Conservation (phyloP, 2,797 vertebrate species). For the Microchirus variegatus region DNA sequence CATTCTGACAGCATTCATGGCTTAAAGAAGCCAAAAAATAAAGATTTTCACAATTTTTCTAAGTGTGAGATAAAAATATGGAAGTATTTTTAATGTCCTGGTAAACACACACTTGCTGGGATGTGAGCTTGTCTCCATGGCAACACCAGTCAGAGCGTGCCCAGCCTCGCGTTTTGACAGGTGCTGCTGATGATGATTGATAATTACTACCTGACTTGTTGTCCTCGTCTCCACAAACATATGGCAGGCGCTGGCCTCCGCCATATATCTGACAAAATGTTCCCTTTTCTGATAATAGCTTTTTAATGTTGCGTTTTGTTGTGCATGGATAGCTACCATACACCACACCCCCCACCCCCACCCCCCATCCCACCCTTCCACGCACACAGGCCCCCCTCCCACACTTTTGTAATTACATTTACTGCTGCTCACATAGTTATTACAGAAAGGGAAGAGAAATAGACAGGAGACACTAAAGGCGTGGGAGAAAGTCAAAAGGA, state of each 20-base stretch:
- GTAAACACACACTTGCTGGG: slow-evolving; percentile 69
- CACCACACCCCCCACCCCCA: neutral
- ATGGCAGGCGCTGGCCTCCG: slow-evolving; percentile 70
- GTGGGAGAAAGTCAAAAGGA: slow-evolving; percentile 59
- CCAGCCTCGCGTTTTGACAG: slow-evolving; percentile 67
- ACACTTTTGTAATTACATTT: slow-evolving; percentile 78
- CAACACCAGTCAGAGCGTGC: slow-evolving; percentile 69
- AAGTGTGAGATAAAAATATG: slow-evolving; percentile 65
- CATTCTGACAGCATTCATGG: neutral
- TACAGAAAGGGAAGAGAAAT: slow-evolving; percentile 67
- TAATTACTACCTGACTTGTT: slow-evolving; percentile 80
- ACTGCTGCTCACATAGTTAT: slow-evolving; percentile 67
- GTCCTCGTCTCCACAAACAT: slow-evolving; percentile 74
- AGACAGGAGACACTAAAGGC: slow-evolving; percentile 58
- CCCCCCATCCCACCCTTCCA: slow-evolving; percentile 4
- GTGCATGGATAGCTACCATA: slow-evolving; percentile 54
- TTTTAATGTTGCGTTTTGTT: slow-evolving; percentile 80
- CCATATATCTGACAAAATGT: slow-evolving; percentile 72
- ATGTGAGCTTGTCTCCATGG: slow-evolving; percentile 79
- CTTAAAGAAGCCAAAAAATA: slow-evolving; percentile 30
- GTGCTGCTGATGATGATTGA: slow-evolving; percentile 80
- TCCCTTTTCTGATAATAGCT: slow-evolving; percentile 79
- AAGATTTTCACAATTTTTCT: slow-evolving; percentile 51
- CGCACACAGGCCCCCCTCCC: slow-evolving; percentile 11
- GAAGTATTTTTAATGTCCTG: slow-evolving; percentile 71